Evolutionary conservation across 2,113 vertebrate species (phyloP), one percentile per base, ranked within the genome.

Genomic region (Rhineura floridana): DNA sequence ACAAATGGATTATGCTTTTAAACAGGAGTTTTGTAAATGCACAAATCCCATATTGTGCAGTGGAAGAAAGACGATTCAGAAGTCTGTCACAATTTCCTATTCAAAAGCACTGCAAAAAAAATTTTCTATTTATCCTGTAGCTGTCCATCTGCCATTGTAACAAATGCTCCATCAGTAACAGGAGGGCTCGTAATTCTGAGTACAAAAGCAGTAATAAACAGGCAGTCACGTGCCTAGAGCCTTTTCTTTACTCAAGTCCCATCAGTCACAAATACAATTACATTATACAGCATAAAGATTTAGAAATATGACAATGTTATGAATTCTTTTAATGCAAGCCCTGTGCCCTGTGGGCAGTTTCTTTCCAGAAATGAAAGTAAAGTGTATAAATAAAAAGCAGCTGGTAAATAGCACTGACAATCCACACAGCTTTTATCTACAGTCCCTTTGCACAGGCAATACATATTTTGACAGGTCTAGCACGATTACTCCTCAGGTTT

Each of bases 111-210:
- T 67, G 81, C n/a, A 46, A 83, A 87, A 91, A 82, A 25, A 33
- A 25, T 89, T 93, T 92, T 94, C 12, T 83, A 88, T 91, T 91
- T 92, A 46, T 65, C 79, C 77, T 23, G 91, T 85, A 0, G 46
- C 88, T 91, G 87, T 92, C 95, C 92, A 90, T 94, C 94, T 96
- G 95, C 93, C 65, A 19, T 85, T 91, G 75, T 89, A 89, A 90
- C 83, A 69, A 42, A 69, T 89, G 77, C 9, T 17, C 79, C 88
- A 76, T 91, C 83, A 93, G 91, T 90, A 85, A 15, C 81, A 0
- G 0, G 0, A 13, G 55, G n/a, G 19, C 85, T 78, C 30, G 81
- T 86, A 77, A 69, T 67, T 90, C 0, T 0, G 21, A 15, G 86
- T 52, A 89, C 65, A 87, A 84, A 88, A 89, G 86, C 91, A 88